Evolutionary conservation across 2,113 vertebrate species (phyloP), one percentile per base, ranked within the genome.

Genomic region (Grammomys surdaster): DNA sequence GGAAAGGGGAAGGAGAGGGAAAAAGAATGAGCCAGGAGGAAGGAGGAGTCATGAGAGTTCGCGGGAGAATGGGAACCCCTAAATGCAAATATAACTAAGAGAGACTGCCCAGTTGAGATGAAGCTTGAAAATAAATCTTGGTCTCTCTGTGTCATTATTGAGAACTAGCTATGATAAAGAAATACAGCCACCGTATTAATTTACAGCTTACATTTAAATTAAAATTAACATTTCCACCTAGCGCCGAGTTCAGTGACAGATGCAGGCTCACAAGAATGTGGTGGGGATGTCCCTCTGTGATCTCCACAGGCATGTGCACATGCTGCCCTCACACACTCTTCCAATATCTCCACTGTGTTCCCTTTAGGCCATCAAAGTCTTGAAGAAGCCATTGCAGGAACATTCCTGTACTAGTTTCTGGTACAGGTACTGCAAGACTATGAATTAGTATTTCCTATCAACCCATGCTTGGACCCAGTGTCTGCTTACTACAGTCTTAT

Each of bases 11-110:
- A 8, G 48, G 48, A 48, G 48, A 48, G 63, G 24, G 22, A 22
- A 1, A 20, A 20, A 60, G n/a, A n/a, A n/a, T n/a, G n/a, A n/a
- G n/a, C n/a, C n/a, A 5, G 20, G 20, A 7, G 17, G 17, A 5
- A 60, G 58, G 5, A 20, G 22, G 60, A 24, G n/a, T n/a, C n/a
- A n/a, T n/a, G 60, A 60, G 65, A 67, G 28, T 5, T 67, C 28
- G 28, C 65, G 31, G 65, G 9, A 5, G 65, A 33, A 14, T 13
- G 65, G 65, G 28, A 33, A 12, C 28, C 10, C 28, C 65, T 33
- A 67, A 31, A 67, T 67, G 65, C 65, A 67, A 13, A 11, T 13
- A 67, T 67, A 12, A 67, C 24, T 67, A 67, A 67, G 28, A 67
- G 13, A 67, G 28, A 67, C 65, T 67, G 65, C 65, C 65, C 65